Evolutionary conservation across 2,888 invertebrate species (phyloP).

Genomic region (Ptychoptera contaminata): DNA sequence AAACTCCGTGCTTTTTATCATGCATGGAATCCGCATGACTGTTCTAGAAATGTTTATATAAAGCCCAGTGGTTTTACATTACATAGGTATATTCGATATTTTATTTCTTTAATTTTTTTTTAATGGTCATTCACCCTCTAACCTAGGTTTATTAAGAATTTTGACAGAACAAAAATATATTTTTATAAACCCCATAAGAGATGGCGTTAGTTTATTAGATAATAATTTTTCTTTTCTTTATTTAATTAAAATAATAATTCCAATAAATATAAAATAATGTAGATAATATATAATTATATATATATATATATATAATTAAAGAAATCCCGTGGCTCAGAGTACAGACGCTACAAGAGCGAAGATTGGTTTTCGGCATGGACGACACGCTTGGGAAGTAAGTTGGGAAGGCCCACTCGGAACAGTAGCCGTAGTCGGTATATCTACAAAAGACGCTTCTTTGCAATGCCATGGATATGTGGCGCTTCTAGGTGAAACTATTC

Average conservation of each 20-base stretch:
- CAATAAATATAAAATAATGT: background rate
- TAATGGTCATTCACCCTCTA: slow-evolving; percentile 1
- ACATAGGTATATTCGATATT: slow-evolving; percentile 47
- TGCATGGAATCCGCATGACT: slow-evolving; percentile 96
- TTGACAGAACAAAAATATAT: background rate
- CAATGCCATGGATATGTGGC: slow-evolving; percentile 94
- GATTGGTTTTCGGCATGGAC: slow-evolving; percentile 77
- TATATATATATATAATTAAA: slow-evolving; percentile 18
- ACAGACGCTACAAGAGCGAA: slow-evolving; percentile 88
- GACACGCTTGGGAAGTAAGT: slow-evolving; percentile 96
- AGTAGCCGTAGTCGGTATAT: slow-evolving; percentile 91
- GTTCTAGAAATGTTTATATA: slow-evolving; percentile 91
- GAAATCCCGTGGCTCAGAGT: slow-evolving; percentile 97
- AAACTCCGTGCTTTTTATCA: slow-evolving; percentile 87
- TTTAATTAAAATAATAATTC: too few species aligned
- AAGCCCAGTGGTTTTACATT: slow-evolving; percentile 94
- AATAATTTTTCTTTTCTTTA: too few species aligned
- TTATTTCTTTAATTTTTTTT: background rate
- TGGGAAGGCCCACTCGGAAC: slow-evolving; percentile 98
- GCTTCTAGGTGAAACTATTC: slow-evolving; percentile 37
- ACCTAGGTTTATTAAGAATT: background rate
- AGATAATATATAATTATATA: background rate
- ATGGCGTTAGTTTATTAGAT: too few species aligned
- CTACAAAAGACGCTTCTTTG: slow-evolving; percentile 83
- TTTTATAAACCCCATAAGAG: background rate